These are phyloP conservation scores for Gadopsis marmoratus DNA, from an alignment of 2,797 vertebrate genomes.

Conservation along the genomic window DNA sequence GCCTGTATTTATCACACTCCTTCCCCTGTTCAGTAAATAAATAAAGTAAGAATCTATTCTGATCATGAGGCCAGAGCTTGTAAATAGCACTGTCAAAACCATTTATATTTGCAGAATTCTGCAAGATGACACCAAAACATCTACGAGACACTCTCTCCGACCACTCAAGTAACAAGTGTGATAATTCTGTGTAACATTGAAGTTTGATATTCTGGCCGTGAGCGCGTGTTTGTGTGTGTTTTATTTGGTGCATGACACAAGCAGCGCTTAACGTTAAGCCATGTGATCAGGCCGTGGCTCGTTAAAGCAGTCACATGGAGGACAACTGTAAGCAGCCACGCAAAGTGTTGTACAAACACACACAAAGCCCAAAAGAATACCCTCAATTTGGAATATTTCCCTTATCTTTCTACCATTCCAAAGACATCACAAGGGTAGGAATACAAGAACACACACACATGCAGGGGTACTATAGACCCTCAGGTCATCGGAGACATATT, in stretches of 20 bases:
- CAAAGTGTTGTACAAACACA: conserved; percentile 23
- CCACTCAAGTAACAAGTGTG: background rate
- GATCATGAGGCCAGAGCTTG: conserved; percentile 4
- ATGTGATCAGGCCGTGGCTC: conserved; percentile 65
- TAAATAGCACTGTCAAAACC: conserved; percentile 11
- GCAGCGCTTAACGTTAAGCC: conserved; percentile 30
- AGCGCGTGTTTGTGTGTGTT: conserved; percentile 12
- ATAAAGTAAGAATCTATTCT: background rate
- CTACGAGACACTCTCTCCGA: conserved; percentile 6
- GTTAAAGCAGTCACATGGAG: conserved; percentile 60
- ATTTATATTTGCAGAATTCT: background rate
- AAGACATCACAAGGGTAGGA: conserved; percentile 30
- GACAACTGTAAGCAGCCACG: conserved; percentile 31
- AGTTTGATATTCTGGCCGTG: conserved; percentile 23
- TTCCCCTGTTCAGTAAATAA: conserved; percentile 29
- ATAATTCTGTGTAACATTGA: conserved; percentile 2
- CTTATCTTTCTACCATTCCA: conserved; percentile 28
- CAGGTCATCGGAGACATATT: conserved; percentile 29
- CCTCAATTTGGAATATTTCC: conserved; percentile 28
- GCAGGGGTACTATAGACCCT: background rate
- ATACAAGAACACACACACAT: background rate
- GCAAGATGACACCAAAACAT: conserved; percentile 19
- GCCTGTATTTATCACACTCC: conserved; percentile 19
- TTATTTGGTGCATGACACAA: conserved; percentile 51
- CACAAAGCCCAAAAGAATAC: conserved; percentile 17